Evolutionary conservation across 1,140 invertebrate species (phyloP).

Genomic region (Drosophila suzukii): DNA sequence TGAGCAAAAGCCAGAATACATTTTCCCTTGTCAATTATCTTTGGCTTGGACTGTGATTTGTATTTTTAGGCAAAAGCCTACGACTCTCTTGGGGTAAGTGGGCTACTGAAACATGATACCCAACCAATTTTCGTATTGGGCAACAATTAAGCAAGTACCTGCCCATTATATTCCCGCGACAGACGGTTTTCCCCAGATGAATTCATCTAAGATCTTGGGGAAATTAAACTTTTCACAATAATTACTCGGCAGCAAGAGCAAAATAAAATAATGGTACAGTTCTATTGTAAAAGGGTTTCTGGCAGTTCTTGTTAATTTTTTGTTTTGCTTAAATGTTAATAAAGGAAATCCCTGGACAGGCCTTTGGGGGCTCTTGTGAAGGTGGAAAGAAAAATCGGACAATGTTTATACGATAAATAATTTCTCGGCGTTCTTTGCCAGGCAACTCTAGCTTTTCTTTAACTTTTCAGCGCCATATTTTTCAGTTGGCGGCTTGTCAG

Average conservation of each 20-base stretch:
- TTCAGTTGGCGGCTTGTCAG: constrained; percentile 35
- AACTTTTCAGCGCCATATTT: constrained; percentile 58
- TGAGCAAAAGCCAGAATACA: constrained; percentile 5
- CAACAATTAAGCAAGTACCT: background rate
- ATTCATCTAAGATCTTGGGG: constrained; percentile 12
- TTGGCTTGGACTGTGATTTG: background rate
- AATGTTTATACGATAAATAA: constrained; percentile 51
- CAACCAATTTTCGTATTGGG: background rate
- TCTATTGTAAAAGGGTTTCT: constrained; percentile 31
- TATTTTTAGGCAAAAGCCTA: constrained; percentile 1
- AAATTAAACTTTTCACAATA: constrained; percentile 43
- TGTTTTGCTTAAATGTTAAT: constrained; percentile 30
- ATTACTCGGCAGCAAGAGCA: constrained; percentile 47
- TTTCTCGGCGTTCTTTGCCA: constrained; percentile 60
- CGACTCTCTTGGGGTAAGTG: background rate
- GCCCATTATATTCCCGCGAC: constrained; percentile 7
- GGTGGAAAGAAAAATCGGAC: constrained; percentile 19
- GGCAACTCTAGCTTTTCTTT: constrained; percentile 55
- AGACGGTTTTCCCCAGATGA: background rate
- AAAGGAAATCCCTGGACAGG: constrained; percentile 6
- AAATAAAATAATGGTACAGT: constrained; percentile 18
- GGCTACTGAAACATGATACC: background rate
- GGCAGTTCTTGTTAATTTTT: constrained; percentile 20
- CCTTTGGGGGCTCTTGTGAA: background rate
- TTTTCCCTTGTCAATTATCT: background rate